Percentiles rank a stretch among this genome's conserved stretches.
Evolutionary conservation across 2,888 invertebrate genomes (phyloP).

Genomic region (Drosophila helvetica): DNA sequence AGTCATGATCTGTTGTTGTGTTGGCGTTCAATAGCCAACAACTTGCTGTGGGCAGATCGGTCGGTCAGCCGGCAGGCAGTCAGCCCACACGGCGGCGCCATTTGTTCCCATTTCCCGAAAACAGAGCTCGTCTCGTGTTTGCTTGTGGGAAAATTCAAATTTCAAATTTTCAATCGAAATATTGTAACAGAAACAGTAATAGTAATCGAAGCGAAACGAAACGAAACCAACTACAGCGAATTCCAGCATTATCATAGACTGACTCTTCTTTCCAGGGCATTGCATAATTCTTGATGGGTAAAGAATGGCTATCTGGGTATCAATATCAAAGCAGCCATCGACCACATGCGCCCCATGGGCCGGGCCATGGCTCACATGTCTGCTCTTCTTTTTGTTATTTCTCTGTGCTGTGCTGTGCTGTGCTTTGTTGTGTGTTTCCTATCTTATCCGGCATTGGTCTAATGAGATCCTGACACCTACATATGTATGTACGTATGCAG

Average conservation of each 20-base stretch:
- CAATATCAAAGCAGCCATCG: not conserved
- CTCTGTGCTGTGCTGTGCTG: not conserved
- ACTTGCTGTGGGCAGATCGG: conserved; percentile 13
- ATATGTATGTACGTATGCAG: conserved; percentile 2
- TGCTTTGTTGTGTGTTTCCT: conserved; percentile 16
- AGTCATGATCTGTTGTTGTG: conserved; percentile 4
- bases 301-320: not conserved
- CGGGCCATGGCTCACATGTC: conserved; percentile 25
- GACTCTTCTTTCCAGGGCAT: not conserved
- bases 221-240: no score
- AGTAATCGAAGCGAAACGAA: conserved; percentile 1
- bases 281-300: conserved; percentile 1
- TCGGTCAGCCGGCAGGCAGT: not conserved
- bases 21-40: conserved; percentile 18
- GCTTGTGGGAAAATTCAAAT: conserved; percentile 15
- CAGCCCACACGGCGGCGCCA: not conserved
- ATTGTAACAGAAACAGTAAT: not conserved
- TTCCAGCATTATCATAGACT: no score
- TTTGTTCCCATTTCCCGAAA: not conserved
- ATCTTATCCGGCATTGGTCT: conserved; percentile 58
- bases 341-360: conserved; percentile 26
- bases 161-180: conserved; percentile 18
- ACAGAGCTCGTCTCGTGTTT: conserved; percentile 7
- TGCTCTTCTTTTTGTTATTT: not conserved
- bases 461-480: conserved; percentile 61